phyloP scores from a whole-genome alignment of 2,888 invertebrate species.

The Tribolium freemani region DNA sequence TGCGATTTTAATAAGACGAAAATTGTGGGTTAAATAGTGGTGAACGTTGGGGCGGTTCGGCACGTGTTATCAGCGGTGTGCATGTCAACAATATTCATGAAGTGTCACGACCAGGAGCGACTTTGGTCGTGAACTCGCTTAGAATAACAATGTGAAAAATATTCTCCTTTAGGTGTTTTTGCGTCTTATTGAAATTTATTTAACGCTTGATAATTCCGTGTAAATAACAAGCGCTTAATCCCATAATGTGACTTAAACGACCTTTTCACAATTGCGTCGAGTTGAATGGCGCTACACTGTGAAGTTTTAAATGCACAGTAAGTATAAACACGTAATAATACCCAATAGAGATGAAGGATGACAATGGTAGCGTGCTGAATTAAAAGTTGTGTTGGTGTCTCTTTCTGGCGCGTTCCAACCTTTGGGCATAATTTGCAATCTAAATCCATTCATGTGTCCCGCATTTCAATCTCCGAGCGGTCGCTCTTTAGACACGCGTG shows the following conservation, averaged over 20 bases:
- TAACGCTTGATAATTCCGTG: conserved; percentile 27
- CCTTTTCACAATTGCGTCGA: conserved; percentile 33
- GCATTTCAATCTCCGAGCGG: conserved; percentile 24
- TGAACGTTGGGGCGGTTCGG: conserved; percentile 56
- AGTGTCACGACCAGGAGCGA: conserved; percentile 55
- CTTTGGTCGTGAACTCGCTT: neutral
- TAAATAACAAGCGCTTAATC: conserved; percentile 45
- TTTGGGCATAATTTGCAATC: conserved; percentile 46
- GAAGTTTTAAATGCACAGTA: conserved; percentile 42
- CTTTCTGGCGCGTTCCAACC: conserved; percentile 15
- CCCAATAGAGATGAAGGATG: conserved; percentile 45
- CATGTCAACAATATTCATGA: conserved; percentile 59
- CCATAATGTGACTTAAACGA: conserved; percentile 43
- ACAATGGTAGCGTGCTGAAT: conserved; percentile 43
- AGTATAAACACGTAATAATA: conserved; percentile 49
- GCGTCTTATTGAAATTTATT: conserved; percentile 40
- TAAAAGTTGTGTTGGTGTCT: conserved; percentile 31
- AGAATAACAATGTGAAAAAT: neutral
- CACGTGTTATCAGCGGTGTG: conserved; percentile 56
- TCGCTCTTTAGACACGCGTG: conserved; percentile 50
- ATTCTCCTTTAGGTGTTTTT: neutral
- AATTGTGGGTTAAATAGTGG: conserved; percentile 46
- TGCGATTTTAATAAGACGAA: conserved; percentile 39
- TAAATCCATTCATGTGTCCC: conserved; percentile 45
- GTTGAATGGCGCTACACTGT: conserved; percentile 40